A percentile compares a stretch with the other conserved stretches of the same genome.
Conservation (phyloP, 2,888 invertebrate genomes). For the Chymomyza amoena region DNA sequence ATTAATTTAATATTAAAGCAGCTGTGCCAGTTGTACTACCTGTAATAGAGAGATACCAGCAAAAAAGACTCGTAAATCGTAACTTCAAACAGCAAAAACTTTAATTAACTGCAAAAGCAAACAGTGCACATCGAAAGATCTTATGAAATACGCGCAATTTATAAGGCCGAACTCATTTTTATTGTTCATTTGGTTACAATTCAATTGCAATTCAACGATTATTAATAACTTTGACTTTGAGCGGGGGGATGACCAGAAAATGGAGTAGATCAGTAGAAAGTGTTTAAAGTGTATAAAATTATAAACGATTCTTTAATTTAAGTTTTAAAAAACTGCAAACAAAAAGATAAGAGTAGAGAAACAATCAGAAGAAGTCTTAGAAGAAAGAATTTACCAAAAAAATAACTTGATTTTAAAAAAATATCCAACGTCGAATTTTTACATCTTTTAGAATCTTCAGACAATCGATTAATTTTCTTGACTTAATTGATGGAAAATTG, state of each 20-base stretch:
- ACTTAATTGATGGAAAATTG: too few species aligned
- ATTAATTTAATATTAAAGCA: slow-evolving; percentile 59
- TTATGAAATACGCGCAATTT: slow-evolving; percentile 64
- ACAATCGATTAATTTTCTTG: too few species aligned
- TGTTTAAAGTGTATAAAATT: background rate
- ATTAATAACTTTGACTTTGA: slow-evolving; percentile 1
- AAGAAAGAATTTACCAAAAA: too few species aligned
- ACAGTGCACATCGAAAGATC: slow-evolving; percentile 64
- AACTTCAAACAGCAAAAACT: slow-evolving; percentile 25
- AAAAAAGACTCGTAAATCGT: slow-evolving; percentile 10
- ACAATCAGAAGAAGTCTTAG: too few species aligned
- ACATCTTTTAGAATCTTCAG: too few species aligned
- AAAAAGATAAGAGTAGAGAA: too few species aligned
- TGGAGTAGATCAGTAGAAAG: background rate
- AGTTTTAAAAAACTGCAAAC: too few species aligned
- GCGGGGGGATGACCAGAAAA: background rate
- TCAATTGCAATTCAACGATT: background rate
- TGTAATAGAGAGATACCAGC: slow-evolving; percentile 1
- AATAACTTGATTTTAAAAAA: too few species aligned
- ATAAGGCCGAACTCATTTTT: slow-evolving; percentile 1
- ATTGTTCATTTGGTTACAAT: background rate
- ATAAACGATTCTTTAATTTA: too few species aligned
- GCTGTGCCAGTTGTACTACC: slow-evolving; percentile 45
- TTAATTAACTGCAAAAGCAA: slow-evolving; percentile 67
- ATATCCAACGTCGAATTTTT: too few species aligned